Conservation (phyloP, 2,113 vertebrate genomes). For the Equus przewalskii region DNA sequence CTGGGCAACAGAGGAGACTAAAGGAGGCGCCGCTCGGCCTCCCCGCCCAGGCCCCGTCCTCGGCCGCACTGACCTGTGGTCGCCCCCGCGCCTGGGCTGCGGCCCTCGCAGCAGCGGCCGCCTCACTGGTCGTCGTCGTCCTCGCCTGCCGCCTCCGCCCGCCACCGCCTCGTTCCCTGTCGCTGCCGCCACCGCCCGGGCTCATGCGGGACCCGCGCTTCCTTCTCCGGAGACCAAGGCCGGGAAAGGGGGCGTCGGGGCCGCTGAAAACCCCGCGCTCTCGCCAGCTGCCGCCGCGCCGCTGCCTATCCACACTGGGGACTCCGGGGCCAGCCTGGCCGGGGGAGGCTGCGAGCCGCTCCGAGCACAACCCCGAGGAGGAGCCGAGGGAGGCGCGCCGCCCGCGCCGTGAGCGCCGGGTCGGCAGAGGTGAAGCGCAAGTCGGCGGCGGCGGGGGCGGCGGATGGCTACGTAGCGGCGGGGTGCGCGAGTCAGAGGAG, state of each 20-base stretch:
- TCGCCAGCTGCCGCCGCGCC: constrained; percentile 55
- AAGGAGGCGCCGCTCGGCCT: not conserved
- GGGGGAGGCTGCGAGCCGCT: constrained; percentile 31
- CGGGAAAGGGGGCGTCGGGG: constrained; percentile 4
- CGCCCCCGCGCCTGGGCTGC: constrained; percentile 73
- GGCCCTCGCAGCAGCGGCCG: constrained; percentile 70
- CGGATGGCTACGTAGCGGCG: constrained; percentile 46
- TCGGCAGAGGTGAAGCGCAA: constrained; percentile 42
- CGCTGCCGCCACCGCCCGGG: constrained; percentile 82
- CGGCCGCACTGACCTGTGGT: constrained; percentile 72
- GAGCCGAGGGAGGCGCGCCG: constrained; percentile 58
- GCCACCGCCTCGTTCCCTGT: constrained; percentile 83
- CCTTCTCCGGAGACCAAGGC: constrained; percentile 66
- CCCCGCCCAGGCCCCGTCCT: not conserved
- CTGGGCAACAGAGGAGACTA: not conserved
- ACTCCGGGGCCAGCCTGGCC: not conserved
- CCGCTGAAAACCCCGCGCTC: constrained; percentile 29
- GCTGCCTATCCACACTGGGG: constrained; percentile 12
- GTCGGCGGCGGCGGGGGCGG: constrained; percentile 18
- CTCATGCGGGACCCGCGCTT: constrained; percentile 86
- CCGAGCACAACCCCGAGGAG: not conserved
- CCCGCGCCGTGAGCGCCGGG: constrained; percentile 41
- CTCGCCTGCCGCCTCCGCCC: constrained; percentile 78
- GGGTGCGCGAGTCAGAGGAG: not conserved
- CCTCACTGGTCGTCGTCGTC: constrained; percentile 70